Percentiles rank a stretch among this genome's conserved stretches.
phyloP scores from a whole-genome alignment of 2,888 invertebrate genomes.

The Agrypnus murinus region DNA sequence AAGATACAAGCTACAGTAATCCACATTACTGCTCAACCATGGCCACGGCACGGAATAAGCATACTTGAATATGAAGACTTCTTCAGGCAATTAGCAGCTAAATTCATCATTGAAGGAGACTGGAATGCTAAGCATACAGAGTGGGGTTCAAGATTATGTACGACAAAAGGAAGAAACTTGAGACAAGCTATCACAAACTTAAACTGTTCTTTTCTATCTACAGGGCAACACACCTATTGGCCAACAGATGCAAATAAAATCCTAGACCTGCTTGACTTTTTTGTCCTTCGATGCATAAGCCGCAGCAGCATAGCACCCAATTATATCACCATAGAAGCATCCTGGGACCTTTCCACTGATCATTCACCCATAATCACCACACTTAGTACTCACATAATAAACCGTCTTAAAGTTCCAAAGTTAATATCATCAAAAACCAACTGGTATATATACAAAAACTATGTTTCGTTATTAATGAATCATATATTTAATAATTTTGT shows the following conservation, averaged over 20 bases:
- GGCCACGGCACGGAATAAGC: neutral
- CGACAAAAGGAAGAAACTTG: slow-evolving; percentile 9
- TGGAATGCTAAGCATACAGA: slow-evolving; percentile 8
- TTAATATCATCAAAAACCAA: neutral
- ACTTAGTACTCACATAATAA: too few species aligned
- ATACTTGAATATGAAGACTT: neutral
- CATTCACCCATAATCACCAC: too few species aligned
- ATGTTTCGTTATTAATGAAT: too few species aligned
- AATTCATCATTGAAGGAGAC: neutral
- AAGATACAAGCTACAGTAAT: slow-evolving; percentile 1
- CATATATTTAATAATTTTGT: too few species aligned
- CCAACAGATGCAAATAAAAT: too few species aligned
- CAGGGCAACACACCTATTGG: neutral
- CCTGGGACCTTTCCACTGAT: too few species aligned
- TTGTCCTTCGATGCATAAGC: too few species aligned
- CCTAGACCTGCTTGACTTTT: too few species aligned
- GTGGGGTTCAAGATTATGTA: slow-evolving; percentile 19
- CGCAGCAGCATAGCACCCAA: too few species aligned
- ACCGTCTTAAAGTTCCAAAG: too few species aligned
- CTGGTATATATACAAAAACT: too few species aligned
- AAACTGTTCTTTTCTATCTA: slow-evolving; percentile 5
- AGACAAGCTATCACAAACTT: neutral
- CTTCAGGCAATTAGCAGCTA: slow-evolving; percentile 1
- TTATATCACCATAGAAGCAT: too few species aligned
- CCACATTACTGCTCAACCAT: neutral